Percentiles rank a stretch among this genome's conserved stretches.
Conservation (phyloP, 1,140 invertebrate species). For the Cherax quadricarinatus region DNA sequence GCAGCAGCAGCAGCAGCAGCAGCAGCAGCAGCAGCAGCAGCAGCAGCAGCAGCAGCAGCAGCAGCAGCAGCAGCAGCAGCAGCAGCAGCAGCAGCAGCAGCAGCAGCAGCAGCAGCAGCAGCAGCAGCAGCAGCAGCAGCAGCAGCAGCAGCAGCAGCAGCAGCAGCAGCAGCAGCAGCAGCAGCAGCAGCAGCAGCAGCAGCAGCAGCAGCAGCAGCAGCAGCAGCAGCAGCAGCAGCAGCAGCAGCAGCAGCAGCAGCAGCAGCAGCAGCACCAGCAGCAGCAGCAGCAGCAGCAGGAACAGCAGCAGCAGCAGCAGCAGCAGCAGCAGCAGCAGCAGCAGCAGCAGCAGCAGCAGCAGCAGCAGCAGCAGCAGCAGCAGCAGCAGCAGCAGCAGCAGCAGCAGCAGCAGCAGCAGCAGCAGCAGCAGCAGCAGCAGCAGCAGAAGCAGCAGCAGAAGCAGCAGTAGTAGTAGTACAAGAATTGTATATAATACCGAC, state of each 20-base stretch:
- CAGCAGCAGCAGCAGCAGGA: too few species aligned
- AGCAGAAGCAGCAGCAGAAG: too few species aligned
- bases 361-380: constrained; percentile 9
- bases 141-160: neutral
- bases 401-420: constrained; percentile 9
- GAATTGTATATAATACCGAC: too few species aligned
- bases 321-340: constrained; percentile 9
- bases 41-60: neutral
- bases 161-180: constrained; percentile 3
- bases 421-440: constrained; percentile 8
- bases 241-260: neutral
- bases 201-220: constrained; percentile 10
- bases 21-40: neutral
- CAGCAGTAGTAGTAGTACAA: too few species aligned
- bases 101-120: too few species aligned
- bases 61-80: neutral
- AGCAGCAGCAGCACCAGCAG: constrained; percentile 9
- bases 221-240: constrained; percentile 10
- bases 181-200: constrained; percentile 3
- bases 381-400: constrained; percentile 4
- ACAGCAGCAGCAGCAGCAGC: too few species aligned
- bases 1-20: neutral
- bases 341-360: constrained; percentile 10
- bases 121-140: constrained; percentile 9
- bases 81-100: constrained; percentile 10